Evolutionary conservation across 2,113 vertebrate species (phyloP).

Genomic region (Setophaga petechia): DNA sequence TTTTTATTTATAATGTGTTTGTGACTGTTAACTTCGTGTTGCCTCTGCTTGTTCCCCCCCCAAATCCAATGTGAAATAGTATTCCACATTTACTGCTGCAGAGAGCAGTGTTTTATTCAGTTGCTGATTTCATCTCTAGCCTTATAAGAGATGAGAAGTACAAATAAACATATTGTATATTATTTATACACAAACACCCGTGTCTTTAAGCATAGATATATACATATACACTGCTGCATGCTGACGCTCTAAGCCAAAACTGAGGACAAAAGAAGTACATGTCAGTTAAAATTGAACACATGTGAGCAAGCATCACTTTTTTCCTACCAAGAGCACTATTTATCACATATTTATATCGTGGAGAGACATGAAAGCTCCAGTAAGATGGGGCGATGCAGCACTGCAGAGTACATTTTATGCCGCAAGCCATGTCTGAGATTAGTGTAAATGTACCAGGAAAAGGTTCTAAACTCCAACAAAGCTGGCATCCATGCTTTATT

Average conservation of each 20-base stretch:
- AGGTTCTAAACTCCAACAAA: constrained; percentile 62
- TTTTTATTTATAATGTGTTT: constrained; percentile 81
- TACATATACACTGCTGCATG: neutral
- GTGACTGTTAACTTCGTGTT: constrained; percentile 73
- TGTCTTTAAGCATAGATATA: constrained; percentile 33
- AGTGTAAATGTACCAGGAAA: constrained; percentile 41
- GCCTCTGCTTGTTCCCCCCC: constrained; percentile 36
- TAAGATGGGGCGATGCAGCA: neutral
- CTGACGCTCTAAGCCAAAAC: constrained; percentile 13
- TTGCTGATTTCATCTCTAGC: constrained; percentile 44
- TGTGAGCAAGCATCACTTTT: constrained; percentile 46
- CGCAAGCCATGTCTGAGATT: constrained; percentile 10
- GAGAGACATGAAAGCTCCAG: constrained; percentile 12
- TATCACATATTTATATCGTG: constrained; percentile 31
- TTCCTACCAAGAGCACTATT: constrained; percentile 30
- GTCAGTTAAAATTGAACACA: constrained; percentile 47
- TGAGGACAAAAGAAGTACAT: constrained; percentile 51
- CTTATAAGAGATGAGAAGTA: constrained; percentile 55
- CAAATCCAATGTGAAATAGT: constrained; percentile 36
- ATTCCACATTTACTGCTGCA: constrained; percentile 52
- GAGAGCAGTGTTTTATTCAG: neutral
- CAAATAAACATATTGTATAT: constrained; percentile 63
- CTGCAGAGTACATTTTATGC: constrained; percentile 32
- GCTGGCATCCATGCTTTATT: neutral
- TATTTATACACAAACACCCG: constrained; percentile 42